A percentile compares a stretch with the other conserved stretches of the same genome.
phyloP scores from a whole-genome alignment of 2,113 vertebrate species.

The Podarcis muralis region DNA sequence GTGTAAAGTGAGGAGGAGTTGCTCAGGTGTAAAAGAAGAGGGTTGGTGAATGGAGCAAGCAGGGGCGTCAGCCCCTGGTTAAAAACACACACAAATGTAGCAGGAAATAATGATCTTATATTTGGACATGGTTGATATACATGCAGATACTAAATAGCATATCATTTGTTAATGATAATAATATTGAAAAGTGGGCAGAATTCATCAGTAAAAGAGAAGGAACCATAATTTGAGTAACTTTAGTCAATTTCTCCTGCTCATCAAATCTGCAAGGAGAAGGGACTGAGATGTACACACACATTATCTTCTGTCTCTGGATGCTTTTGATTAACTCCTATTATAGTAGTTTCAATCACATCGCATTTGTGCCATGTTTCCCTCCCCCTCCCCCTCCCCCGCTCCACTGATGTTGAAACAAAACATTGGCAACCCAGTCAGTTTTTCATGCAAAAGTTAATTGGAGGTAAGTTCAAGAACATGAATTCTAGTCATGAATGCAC shows the following conservation, averaged over 20 bases:
- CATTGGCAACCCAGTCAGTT: slow-evolving; percentile 30
- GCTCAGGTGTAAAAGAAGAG: no score
- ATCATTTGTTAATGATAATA: no score
- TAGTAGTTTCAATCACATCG: neutral
- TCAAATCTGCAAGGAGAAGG: neutral
- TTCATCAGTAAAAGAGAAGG: neutral
- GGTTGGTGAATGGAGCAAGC: no score
- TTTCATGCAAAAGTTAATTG: slow-evolving; percentile 26
- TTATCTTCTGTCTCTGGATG: neutral
- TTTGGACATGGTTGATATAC: neutral
- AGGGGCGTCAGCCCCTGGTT: no score
- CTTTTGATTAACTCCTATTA: slow-evolving; percentile 42
- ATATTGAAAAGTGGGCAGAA: neutral
- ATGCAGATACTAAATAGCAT: neutral
- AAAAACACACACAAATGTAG: no score
- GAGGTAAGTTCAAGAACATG: slow-evolving; percentile 41
- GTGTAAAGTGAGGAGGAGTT: no score
- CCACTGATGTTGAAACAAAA: slow-evolving; percentile 47
- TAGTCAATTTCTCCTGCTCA: slow-evolving; percentile 16
- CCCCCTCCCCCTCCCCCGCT: slow-evolving; percentile 45
- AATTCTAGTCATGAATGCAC: slow-evolving; percentile 47
- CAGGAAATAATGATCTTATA: neutral
- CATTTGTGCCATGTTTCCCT: slow-evolving; percentile 22
- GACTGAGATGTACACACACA: neutral
- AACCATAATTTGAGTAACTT: neutral